Conservation (phyloP, 2,888 invertebrate genomes). For the Hanleya hanleyi region DNA sequence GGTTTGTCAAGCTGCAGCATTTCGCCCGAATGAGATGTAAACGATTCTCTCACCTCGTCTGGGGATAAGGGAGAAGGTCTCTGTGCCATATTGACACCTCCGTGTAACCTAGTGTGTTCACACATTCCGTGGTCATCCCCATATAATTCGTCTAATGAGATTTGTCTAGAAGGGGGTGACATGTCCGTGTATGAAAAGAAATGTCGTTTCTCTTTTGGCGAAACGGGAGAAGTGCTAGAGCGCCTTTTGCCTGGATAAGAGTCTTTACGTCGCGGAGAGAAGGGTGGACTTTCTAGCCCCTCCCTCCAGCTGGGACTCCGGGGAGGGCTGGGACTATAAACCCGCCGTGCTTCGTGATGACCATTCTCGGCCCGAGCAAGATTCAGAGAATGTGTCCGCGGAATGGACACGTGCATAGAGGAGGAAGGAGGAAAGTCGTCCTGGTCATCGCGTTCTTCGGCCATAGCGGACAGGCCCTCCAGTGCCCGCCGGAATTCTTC, state of each 20-base stretch:
- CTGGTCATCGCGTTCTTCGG: background rate
- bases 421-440: background rate
- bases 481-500: conserved; percentile 3
- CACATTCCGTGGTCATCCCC: background rate
- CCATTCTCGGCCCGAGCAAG: background rate
- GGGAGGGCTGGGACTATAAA: conserved; percentile 64
- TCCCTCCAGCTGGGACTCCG: conserved; percentile 70
- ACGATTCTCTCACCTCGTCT: conserved; percentile 50
- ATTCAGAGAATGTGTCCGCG: background rate
- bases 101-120: background rate
- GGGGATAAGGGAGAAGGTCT: conserved; percentile 57
- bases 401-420: conserved; percentile 5
- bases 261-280: conserved; percentile 63
- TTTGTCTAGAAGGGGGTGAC: conserved; percentile 58
- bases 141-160: conserved; percentile 50
- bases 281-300: conserved; percentile 65
- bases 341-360: background rate
- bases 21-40: conserved; percentile 48
- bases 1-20: conserved; percentile 49
- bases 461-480: background rate
- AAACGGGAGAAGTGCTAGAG: conserved; percentile 56
- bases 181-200: conserved; percentile 62
- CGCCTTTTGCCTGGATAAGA: conserved; percentile 64
- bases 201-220: conserved; percentile 63
- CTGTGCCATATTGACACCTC: conserved; percentile 33